Evolutionary conservation across 1,140 invertebrate species (phyloP), one percentile per base, ranked within the genome.

Genomic region (Drosophila equinoxialis): DNA sequence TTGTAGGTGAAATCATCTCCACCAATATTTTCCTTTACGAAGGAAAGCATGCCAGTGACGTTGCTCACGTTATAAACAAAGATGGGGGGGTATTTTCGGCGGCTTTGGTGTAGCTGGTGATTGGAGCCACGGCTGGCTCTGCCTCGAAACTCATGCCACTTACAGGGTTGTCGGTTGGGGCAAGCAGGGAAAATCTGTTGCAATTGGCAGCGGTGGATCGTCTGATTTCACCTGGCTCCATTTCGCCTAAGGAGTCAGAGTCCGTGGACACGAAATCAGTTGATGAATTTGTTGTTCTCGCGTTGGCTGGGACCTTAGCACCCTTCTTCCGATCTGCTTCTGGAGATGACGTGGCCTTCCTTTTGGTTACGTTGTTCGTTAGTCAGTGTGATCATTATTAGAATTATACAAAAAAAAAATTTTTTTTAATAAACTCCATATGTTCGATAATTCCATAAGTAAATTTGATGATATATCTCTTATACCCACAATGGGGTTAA

Each of bases 1-100:
- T 45, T 45, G 42, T 45, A 45, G n/a, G 42, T 45, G 42, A 45
- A 45, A 14, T 45, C 42, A 14, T 45, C 42, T 14, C 42, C 42
- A 14, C 42, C 42, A 10, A 48, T 48, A 7, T 48, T 10, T 17
- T 48, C 7, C 8, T 20, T 48, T 0, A 48, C 45, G 6, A 48
- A 17, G 14, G 17, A 48, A 20, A 48, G 0, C 6, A 48, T 48
- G 45, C 45, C 45, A 48, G 17, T 20, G 2, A 48, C 20, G 2
- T 48, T n/a, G 14, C 45, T 48, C 14, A 48, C 45, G 14, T 48
- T 48, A 1, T 0, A 48, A 7, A 48, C 2, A 17, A 48, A 48
- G 6, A 48, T 48, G 6, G 14, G 14, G n/a, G 6, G 45, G 45
- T 20, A 48, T 48, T 48, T 48, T 48, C 14, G 14, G 45, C 14